Percentiles rank a stretch among this genome's conserved stretches.
Evolutionary conservation across 2,113 vertebrate species (phyloP).

Genomic region (Hippocampus abdominalis): DNA sequence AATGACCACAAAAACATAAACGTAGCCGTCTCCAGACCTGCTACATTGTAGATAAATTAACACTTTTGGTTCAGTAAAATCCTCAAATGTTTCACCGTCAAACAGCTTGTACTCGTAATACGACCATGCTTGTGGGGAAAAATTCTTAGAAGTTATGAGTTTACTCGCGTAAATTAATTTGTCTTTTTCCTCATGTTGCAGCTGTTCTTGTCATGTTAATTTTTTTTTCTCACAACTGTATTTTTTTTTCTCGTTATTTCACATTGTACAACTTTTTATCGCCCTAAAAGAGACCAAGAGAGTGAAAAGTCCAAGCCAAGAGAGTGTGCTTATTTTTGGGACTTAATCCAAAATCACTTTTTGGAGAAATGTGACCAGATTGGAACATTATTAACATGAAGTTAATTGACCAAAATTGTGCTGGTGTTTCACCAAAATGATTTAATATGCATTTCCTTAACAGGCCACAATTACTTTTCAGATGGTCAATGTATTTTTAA

Average conservation of each 20-base stretch:
- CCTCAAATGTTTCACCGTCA: background rate
- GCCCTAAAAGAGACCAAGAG: background rate
- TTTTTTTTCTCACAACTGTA: background rate
- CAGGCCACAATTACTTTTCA: background rate
- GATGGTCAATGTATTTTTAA: slow-evolving; percentile 22
- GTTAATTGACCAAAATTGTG: background rate
- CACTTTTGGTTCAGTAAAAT: background rate
- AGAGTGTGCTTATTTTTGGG: background rate
- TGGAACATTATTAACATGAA: background rate
- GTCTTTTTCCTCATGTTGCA: background rate
- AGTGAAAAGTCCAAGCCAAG: background rate
- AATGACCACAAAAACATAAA: background rate
- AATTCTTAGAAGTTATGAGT: background rate
- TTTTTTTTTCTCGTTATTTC: background rate
- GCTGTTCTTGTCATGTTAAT: background rate
- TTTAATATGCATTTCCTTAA: background rate
- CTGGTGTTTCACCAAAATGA: background rate
- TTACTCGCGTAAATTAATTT: background rate
- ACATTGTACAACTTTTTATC: background rate
- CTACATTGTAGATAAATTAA: background rate
- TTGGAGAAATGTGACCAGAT: background rate
- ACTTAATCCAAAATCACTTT: background rate
- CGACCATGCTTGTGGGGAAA: background rate
- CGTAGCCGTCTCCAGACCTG: background rate
- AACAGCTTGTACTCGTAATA: background rate